Evolutionary conservation across 1,140 invertebrate species (phyloP).

Genomic region (Parasteatoda tepidariorum): DNA sequence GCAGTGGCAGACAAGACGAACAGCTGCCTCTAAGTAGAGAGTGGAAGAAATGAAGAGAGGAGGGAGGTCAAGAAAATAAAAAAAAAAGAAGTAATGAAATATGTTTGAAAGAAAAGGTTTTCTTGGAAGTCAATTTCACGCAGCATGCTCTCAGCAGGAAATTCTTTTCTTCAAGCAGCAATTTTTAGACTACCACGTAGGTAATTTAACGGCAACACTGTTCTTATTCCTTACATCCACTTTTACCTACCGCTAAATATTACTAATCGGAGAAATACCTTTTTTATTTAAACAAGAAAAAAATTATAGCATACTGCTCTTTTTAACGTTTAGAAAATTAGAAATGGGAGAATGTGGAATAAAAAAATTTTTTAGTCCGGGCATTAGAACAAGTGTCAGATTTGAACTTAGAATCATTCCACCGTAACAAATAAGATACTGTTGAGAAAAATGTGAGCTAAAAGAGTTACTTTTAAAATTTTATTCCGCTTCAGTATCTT

Average conservation of each 20-base stretch:
- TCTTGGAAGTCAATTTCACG: slow-evolving; percentile 59
- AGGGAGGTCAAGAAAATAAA: background rate
- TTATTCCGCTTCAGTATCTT: too few relatives aligned
- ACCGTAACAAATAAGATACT: too few relatives aligned
- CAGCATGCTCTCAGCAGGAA: slow-evolving; percentile 16
- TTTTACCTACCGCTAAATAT: slow-evolving; percentile 56
- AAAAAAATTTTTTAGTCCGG: too few relatives aligned
- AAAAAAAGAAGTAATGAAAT: slow-evolving; percentile 52
- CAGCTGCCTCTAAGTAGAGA: slow-evolving; percentile 20
- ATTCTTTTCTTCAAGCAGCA: slow-evolving; percentile 44
- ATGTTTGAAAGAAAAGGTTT: slow-evolving; percentile 58
- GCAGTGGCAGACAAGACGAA: slow-evolving; percentile 32
- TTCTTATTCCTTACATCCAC: background rate
- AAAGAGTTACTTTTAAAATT: too few relatives aligned
- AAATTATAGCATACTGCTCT: too few relatives aligned
- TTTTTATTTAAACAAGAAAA: slow-evolving; percentile 14
- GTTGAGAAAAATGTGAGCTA: too few relatives aligned
- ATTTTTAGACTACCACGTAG: slow-evolving; percentile 49
- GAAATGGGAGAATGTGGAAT: too few relatives aligned
- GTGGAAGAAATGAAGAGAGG: background rate
- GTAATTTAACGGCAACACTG: slow-evolving; percentile 51
- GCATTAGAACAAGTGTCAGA: too few relatives aligned
- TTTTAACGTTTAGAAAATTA: too few relatives aligned
- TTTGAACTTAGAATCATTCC: too few relatives aligned
- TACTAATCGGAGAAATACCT: slow-evolving; percentile 51